Base-by-base conservation (phyloP, 1,140 invertebrate genomes). In the Drosophila trapezifrons region DNA sequence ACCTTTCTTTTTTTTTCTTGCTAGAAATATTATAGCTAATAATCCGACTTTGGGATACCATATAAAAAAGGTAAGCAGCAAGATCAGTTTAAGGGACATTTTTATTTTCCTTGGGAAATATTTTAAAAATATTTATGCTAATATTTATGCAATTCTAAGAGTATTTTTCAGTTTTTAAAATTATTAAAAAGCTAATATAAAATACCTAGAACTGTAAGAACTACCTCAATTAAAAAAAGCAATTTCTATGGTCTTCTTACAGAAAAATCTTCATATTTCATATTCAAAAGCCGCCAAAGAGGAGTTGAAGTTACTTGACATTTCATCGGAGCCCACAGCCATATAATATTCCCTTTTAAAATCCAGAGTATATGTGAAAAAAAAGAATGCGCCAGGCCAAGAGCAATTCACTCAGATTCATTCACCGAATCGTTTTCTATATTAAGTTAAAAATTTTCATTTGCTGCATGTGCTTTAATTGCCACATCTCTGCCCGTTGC, bases 371-470 rank as follows among this genome's bases (percentile, higher is more conserved):
- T 32, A 32, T 32, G 29, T n/a, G 15, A 4, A n/a, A 4, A 62
- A 20, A 60, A 52, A 65, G 38, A 66, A 73, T 73, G 60, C 40
- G 40, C 13, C 40, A 51, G 72, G 60, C 38, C 27, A 22, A 40
- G 49, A 56, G 69, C 76, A 62, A 45, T 55, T 70, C 40, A 62
- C 73, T 64, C 25, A 49, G 55, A 57, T 45, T 54, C 37, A 40
- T 43, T 56, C 38, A 45, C 43, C 22, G 60, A 78, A 72, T 72
- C 57, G 57, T 63, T 78, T 72, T 76, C 66, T 73, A 67, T 66
- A 87, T 86, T 86, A 70, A 83, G 84, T 89, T 86, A 80, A 79
- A 67, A 59, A 83, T 83, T 60, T 83, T 77, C 62, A 89, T 86
- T 86, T 80, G 64, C 79, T 76, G 59, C 75, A 78, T 82, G 65